phyloP scores from a whole-genome alignment of 2,888 invertebrate genomes.

The Drosophila prolongata region DNA sequence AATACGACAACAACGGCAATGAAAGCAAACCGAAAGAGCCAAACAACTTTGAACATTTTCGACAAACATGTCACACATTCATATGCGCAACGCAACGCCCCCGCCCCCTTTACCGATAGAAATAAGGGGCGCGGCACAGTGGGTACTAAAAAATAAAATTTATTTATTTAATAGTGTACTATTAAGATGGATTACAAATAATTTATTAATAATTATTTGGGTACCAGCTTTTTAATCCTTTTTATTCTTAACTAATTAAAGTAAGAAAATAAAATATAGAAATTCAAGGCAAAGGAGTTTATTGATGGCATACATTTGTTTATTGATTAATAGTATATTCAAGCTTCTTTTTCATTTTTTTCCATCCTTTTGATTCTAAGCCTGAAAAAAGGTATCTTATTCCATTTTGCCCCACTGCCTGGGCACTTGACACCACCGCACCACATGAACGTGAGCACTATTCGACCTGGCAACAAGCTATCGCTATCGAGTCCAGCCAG shows the following conservation, averaged over 20 bases:
- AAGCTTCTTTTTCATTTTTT: too few species aligned
- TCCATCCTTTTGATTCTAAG: too few species aligned
- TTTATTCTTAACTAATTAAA: too few species aligned
- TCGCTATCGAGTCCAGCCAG: constrained; percentile 38
- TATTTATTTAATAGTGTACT: too few species aligned
- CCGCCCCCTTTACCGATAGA: not conserved
- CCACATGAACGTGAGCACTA: constrained; percentile 37
- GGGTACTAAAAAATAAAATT: constrained; percentile 8
- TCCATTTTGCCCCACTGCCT: constrained; percentile 46
- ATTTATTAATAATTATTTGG: too few species aligned
- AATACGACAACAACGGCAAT: constrained; percentile 29
- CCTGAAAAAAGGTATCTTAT: not conserved
- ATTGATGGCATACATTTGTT: too few species aligned
- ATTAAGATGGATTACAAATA: too few species aligned
- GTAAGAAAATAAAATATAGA: too few species aligned
- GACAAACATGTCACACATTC: constrained; percentile 80
- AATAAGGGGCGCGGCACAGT: constrained; percentile 45
- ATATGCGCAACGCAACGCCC: constrained; percentile 57
- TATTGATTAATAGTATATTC: too few species aligned
- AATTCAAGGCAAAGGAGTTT: too few species aligned
- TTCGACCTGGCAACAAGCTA: constrained; percentile 42
- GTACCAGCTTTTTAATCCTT: too few species aligned
- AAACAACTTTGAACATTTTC: constrained; percentile 76
- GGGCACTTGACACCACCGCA: constrained; percentile 68
- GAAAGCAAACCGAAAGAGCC: constrained; percentile 41